Base-by-base conservation (phyloP, 2,113 vertebrate genomes). In the Empidonax traillii region DNA sequence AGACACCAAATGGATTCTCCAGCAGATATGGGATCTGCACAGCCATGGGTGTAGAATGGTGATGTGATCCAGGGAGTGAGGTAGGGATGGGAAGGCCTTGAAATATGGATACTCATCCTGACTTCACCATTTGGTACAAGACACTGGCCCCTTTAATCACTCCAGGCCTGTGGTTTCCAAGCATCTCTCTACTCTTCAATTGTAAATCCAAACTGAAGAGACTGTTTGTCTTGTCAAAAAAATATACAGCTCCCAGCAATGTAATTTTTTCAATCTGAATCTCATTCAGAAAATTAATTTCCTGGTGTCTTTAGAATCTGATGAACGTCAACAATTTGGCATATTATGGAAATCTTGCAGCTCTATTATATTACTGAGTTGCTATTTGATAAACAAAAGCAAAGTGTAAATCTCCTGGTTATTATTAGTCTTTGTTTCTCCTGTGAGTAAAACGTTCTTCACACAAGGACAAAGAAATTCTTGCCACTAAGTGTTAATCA, bases 351-450 rank as follows among this genome's bases (percentile, higher is more conserved):
- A 92, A 80, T 67, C 30, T 67, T 14, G 2, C 47, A 74, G 43
- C 21, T 72, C 3, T 27, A 52, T 77, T 58, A n/a, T 62, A 55
- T 84, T 86, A 78, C 27, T 55, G 41, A 80, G 39, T 30, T 75
- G 28, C 25, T 33, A 73, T 95, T 83, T 83, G 69, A 88, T 92
- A 90, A 93, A 82, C 69, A 89, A 91, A 85, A 93, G 2, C 8
- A 44, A 82, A 66, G 12, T n/a, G 46, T 73, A 58, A 75, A 55
- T 87, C 41, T 77, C 62, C 47, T 87, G 62, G 66, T 87, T 68
- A 37, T 56, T 94, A 53, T 35, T 73, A 76, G 83, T 87, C 41
- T 31, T 73, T 75, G 35, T 69, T 75, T 37, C 30, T 75, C 53
- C 35, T 80, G 66, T 80, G 71, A 82, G 47, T 73, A 66, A 62